Evolutionary conservation across 2,797 vertebrate genomes (phyloP).

Genomic region (Clarias fuscus): DNA sequence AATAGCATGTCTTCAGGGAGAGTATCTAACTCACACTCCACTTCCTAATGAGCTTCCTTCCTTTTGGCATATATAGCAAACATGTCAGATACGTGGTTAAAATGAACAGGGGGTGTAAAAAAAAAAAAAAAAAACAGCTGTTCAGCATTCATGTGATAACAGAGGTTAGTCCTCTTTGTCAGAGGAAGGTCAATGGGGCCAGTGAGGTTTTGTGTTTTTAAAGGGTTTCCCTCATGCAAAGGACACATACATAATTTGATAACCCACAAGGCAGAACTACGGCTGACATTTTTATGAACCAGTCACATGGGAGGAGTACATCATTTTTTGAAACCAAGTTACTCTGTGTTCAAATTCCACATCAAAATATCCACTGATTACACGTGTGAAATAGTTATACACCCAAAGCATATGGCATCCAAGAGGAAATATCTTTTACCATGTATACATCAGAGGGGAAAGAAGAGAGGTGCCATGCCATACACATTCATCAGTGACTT

Average conservation of each 20-base stretch:
- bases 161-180: slow-evolving; percentile 55
- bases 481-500: slow-evolving; percentile 44
- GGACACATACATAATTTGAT: slow-evolving; percentile 30
- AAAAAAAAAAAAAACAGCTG: slow-evolving; percentile 52
- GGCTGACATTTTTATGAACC: slow-evolving; percentile 51
- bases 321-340: slow-evolving; percentile 67
- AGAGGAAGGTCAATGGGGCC: slow-evolving; percentile 25
- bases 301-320: slow-evolving; percentile 64
- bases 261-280: slow-evolving; percentile 33
- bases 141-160: slow-evolving; percentile 63
- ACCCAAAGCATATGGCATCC: slow-evolving; percentile 48
- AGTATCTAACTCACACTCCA: slow-evolving; percentile 70
- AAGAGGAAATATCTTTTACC: slow-evolving; percentile 32
- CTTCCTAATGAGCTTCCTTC: slow-evolving; percentile 68
- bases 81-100: slow-evolving; percentile 65
- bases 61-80: slow-evolving; percentile 68
- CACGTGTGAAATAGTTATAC: slow-evolving; percentile 46
- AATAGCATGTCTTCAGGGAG: slow-evolving; percentile 71
- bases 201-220: slow-evolving; percentile 42
- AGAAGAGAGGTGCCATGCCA: slow-evolving; percentile 25
- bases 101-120: slow-evolving; percentile 62
- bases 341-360: slow-evolving; percentile 68
- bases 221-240: slow-evolving; percentile 46
- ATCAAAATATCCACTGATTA: slow-evolving; percentile 57
- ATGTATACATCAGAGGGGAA: slow-evolving; percentile 36